Evolutionary conservation across 1,140 invertebrate species (phyloP), one percentile per base, ranked within the genome.

Genomic region (Semibalanus balanoides): DNA sequence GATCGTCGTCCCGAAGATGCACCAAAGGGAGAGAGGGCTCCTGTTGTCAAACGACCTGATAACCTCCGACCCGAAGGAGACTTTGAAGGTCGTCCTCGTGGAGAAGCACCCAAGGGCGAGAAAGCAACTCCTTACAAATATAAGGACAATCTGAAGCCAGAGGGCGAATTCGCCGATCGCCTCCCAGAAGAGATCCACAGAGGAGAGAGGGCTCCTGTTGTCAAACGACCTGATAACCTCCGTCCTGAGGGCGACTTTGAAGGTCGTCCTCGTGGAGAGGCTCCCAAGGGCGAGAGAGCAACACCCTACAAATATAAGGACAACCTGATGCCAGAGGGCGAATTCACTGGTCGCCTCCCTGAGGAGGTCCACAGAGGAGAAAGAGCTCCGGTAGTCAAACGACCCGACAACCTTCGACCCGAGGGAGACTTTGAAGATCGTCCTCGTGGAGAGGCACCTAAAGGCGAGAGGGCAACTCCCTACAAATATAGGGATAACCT

Each of bases 261-360:
- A 31, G 76, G 69, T 25, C 70, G 73, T 27, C 64, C 73, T n/a
- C 72, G 70, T 64, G 77, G 64, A 74, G 75, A 78, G 27, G 77
- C 71, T 73, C 75, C 73, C 40, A 64, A 19, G 51, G 51, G 51
- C 3, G 51, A 64, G 22, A 64, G 22, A 25, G 51, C 51, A 1
- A 64, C 51, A 14, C 51, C 51, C 9, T 64, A 64, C 51, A 64
- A 64, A 25, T 64, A 64, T 19, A 64, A 19, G 22, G 51, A 64
- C 51, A 88, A 88, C 80, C 77, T 88, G 1, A 92, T 92, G 83
- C 83, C 90, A 31, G 91, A 92, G 22, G 51, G 51, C 3, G 51
- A 64, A 7, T 64, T 64, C 51, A 25, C 22, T 14, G 51, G 22
- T 25, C 11, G 14, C 9, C 51, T 7, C 22, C 14, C 11, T 19